Percentiles rank a stretch among this genome's conserved stretches.
phyloP scores from a whole-genome alignment of 2,888 invertebrate genomes.

The Rhamphomyia laevipes region DNA sequence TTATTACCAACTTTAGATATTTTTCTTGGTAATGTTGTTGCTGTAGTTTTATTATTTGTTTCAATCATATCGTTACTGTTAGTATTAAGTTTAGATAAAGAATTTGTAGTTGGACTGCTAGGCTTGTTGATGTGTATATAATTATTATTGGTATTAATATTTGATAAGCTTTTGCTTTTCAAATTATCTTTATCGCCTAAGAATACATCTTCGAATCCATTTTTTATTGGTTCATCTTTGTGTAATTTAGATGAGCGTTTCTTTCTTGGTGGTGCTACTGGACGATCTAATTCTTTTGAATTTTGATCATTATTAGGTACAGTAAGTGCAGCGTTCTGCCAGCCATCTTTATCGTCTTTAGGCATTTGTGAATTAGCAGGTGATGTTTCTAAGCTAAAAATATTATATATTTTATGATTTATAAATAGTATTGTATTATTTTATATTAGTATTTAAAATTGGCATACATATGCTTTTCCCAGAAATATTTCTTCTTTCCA shows the following conservation, averaged over 20 bases:
- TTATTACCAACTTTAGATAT: constrained; percentile 16
- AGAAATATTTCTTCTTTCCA: constrained; percentile 15
- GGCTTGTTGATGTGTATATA: too few relatives aligned
- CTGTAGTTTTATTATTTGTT: not conserved
- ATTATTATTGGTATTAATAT: too few relatives aligned
- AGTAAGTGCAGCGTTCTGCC: constrained; percentile 12
- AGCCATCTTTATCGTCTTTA: constrained; percentile 8
- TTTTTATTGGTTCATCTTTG: constrained; percentile 3
- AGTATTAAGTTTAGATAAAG: too few relatives aligned
- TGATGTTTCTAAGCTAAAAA: constrained; percentile 15
- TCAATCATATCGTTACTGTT: too few relatives aligned
- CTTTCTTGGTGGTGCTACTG: constrained; percentile 18
- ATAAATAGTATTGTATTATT: not conserved
- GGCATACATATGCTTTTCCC: constrained; percentile 18
- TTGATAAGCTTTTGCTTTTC: too few relatives aligned
- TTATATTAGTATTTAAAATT: not conserved
- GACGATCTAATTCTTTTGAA: constrained; percentile 3
- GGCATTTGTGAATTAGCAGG: constrained; percentile 12
- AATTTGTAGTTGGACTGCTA: too few relatives aligned
- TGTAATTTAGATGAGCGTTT: constrained; percentile 12
- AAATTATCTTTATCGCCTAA: too few relatives aligned
- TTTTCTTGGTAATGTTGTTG: constrained; percentile 7
- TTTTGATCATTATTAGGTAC: constrained; percentile 10
- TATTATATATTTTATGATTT: not conserved
- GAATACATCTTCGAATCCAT: constrained; percentile 16